Percentiles rank a stretch among this genome's conserved stretches.
phyloP scores from a whole-genome alignment of 2,888 invertebrate genomes.

The Cactoblastis cactorum region DNA sequence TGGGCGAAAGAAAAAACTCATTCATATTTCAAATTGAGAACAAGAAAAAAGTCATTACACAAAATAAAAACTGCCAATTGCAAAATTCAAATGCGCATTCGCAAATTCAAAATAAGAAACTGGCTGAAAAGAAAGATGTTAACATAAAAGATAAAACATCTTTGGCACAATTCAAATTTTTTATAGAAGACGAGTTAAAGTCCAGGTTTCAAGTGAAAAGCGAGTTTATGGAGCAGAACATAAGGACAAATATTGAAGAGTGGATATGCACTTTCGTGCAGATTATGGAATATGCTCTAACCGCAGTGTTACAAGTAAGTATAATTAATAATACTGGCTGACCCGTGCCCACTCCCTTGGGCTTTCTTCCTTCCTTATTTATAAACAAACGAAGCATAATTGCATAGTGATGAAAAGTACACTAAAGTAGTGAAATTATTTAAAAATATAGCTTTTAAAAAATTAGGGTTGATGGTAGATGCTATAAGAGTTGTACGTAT shows the following conservation, averaged over 20 bases:
- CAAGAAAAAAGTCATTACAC: background rate
- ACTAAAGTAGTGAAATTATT: too few relatives aligned
- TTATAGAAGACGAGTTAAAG: background rate
- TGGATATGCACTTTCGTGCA: conserved; percentile 46
- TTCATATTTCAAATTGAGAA: background rate
- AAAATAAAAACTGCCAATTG: background rate
- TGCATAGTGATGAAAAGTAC: too few relatives aligned
- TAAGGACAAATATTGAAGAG: conserved; percentile 41
- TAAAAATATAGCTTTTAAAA: too few relatives aligned
- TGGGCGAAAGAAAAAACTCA: background rate
- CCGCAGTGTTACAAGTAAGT: conserved; percentile 41
- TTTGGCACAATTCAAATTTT: background rate
- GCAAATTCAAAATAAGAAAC: background rate
- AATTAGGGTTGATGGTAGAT: too few relatives aligned
- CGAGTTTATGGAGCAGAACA: conserved; percentile 26
- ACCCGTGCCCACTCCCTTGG: too few relatives aligned
- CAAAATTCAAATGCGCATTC: background rate
- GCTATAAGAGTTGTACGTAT: too few relatives aligned
- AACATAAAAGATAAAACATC: background rate
- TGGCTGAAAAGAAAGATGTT: background rate
- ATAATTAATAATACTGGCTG: too few relatives aligned
- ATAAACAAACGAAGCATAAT: too few relatives aligned
- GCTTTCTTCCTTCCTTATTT: too few relatives aligned
- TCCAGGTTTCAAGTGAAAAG: conserved; percentile 1
- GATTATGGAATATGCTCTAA: conserved; percentile 46